Conservation (phyloP, 2,797 vertebrate species). For the Rhynchonycteris naso region DNA sequence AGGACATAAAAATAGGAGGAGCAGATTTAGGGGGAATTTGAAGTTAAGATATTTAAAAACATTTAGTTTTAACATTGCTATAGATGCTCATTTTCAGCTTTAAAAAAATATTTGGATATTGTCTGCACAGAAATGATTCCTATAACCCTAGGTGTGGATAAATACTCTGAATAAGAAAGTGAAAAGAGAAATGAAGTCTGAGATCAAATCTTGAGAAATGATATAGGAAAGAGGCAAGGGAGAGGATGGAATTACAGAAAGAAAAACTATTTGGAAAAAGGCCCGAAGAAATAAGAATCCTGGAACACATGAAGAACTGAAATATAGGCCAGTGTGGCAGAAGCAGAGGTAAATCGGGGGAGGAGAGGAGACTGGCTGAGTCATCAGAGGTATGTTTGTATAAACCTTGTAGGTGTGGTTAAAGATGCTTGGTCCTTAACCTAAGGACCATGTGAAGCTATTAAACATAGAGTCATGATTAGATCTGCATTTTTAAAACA, state of each 20-base stretch:
- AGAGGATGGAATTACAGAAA: not conserved
- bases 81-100: not conserved
- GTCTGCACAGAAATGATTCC: not conserved
- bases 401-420: not conserved
- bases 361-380: not conserved
- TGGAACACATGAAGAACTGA: not conserved
- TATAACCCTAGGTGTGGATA: not conserved
- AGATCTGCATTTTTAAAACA: constrained; percentile 23
- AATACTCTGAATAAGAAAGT: not conserved
- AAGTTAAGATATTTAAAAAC: not conserved
- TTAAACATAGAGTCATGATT: not conserved
- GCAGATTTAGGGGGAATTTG: not conserved
- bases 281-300: not conserved
- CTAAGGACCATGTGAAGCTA: not conserved
- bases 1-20: not conserved
- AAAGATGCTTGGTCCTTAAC: not conserved
- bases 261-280: not conserved
- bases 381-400: not conserved
- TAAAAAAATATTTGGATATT: not conserved
- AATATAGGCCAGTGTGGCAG: not conserved
- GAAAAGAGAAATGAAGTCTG: not conserved
- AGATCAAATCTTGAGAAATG: not conserved
- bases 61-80: not conserved
- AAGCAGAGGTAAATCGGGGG: not conserved
- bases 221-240: not conserved